Conservation (phyloP, 2,113 vertebrate species). For the Microcebus griseorufus region DNA sequence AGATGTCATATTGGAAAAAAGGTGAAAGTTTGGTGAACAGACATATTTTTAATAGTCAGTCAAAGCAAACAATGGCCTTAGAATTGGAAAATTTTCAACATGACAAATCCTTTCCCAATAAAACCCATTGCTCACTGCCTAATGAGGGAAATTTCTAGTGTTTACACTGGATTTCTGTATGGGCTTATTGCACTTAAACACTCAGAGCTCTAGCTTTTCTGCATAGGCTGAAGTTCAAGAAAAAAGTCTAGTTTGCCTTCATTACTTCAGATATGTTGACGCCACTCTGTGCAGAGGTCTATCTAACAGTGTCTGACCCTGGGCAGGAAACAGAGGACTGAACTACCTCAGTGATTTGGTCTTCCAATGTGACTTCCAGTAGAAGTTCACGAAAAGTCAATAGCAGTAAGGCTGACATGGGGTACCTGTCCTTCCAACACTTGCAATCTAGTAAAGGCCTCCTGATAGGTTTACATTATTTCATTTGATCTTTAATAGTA, state of each 20-base stretch:
- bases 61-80: conserved; percentile 5
- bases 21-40: conserved; percentile 34
- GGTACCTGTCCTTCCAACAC: background rate
- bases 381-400: background rate
- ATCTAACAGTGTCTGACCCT: background rate
- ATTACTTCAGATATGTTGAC: background rate
- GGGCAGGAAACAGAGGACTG: background rate
- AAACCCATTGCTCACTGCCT: background rate
- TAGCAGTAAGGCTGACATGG: background rate
- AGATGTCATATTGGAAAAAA: conserved; percentile 23
- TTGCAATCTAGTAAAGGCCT: background rate
- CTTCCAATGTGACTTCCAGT: background rate
- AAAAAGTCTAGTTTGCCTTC: background rate
- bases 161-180: background rate
- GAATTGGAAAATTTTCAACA: conserved; percentile 10
- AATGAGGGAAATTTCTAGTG: background rate
- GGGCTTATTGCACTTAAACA: background rate
- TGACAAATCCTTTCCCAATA: conserved; percentile 5
- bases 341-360: background rate
- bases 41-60: conserved; percentile 22
- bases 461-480: background rate
- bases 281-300: background rate
- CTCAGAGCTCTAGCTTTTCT: background rate
- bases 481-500: background rate
- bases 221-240: background rate